Conservation (phyloP, 2,113 vertebrate genomes). For the Platichthys stellatus region DNA sequence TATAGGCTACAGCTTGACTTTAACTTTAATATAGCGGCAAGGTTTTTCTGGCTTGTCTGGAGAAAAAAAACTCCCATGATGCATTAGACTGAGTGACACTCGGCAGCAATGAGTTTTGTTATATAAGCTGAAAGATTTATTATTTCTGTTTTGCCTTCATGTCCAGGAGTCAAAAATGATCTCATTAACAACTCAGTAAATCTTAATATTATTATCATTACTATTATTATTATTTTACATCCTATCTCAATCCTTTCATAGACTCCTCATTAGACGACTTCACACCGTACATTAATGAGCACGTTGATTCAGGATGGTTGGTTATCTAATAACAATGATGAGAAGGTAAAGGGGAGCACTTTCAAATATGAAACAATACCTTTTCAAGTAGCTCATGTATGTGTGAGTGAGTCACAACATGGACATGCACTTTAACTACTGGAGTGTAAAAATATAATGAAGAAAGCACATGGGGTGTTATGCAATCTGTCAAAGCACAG, state of each 20-base stretch:
- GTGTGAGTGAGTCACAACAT: too few relatives aligned
- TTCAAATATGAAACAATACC: not conserved
- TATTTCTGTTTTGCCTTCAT: conserved; percentile 1
- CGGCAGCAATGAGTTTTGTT: conserved; percentile 7
- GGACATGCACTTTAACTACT: not conserved
- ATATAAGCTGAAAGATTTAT: conserved; percentile 25
- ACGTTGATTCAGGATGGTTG: conserved; percentile 61
- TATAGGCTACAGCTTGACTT: conserved; percentile 15
- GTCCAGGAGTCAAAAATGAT: conserved; percentile 5
- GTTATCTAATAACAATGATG: conserved; percentile 63
- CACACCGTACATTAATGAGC: conserved; percentile 58
- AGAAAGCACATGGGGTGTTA: too few relatives aligned
- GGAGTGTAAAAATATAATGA: conserved; percentile 4
- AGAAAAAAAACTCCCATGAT: not conserved
- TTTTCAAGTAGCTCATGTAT: too few relatives aligned
- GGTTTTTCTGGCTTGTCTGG: not conserved
- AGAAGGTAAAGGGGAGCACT: not conserved
- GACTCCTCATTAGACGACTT: conserved; percentile 54
- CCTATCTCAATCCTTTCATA: conserved; percentile 16
- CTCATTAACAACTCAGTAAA: not conserved
- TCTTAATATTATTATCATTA: not conserved
- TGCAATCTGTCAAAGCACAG: too few relatives aligned
- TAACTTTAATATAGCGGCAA: conserved; percentile 21
- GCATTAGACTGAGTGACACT: conserved; percentile 18
- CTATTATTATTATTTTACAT: not conserved